Percentiles rank a stretch among this genome's conserved stretches.
Conservation (phyloP, 1,140 invertebrate genomes). For the Anoplolepis gracilipes region DNA sequence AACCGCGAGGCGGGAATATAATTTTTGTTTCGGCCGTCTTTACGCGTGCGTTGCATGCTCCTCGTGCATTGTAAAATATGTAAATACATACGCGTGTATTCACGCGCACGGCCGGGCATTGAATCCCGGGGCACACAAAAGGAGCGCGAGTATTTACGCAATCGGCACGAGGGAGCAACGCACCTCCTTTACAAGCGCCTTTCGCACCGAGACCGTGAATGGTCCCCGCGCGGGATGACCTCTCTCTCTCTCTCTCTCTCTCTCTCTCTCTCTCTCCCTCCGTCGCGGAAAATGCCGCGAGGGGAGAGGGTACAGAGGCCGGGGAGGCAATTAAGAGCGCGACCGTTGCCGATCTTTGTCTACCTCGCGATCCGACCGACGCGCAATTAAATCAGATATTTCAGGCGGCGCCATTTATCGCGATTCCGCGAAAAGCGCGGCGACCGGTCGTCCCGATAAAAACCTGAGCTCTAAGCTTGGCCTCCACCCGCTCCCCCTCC, state of each 20-base stretch:
- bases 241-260: too few species aligned
- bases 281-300: too few species aligned
- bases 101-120: constrained; percentile 27
- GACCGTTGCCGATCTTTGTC: constrained; percentile 81
- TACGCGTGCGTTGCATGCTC: constrained; percentile 9
- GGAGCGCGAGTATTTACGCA: constrained; percentile 48
- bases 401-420: constrained; percentile 81
- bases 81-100: constrained; percentile 17
- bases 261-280: too few species aligned
- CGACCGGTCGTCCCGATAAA: constrained; percentile 67
- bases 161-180: constrained; percentile 58
- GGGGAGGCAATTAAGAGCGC: constrained; percentile 60
- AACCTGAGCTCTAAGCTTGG: constrained; percentile 68
- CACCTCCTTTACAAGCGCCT: constrained; percentile 46
- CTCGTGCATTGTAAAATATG: constrained; percentile 61
- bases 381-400: constrained; percentile 85
- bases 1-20: not conserved
- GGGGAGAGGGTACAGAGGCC: too few species aligned
- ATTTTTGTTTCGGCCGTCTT: constrained; percentile 58
- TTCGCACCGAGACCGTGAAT: constrained; percentile 13
- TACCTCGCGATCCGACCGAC: constrained; percentile 74
- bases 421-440: constrained; percentile 74
- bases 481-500: constrained; percentile 66
- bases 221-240: constrained; percentile 24
- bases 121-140: constrained; percentile 38